Evolutionary conservation across 2,888 invertebrate species (phyloP).

Genomic region (Lycaena phlaeas): DNA sequence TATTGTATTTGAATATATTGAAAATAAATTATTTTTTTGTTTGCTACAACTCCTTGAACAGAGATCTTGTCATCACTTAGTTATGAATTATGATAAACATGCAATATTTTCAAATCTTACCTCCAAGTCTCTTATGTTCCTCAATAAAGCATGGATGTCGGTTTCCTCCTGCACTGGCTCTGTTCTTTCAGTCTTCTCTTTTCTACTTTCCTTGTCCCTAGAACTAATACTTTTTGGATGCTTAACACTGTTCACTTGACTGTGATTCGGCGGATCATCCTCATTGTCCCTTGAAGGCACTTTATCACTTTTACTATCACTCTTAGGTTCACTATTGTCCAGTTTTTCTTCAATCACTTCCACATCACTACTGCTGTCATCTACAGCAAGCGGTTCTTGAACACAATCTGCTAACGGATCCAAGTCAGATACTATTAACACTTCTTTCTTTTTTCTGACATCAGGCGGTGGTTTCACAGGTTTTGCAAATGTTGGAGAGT

Average conservation of each 20-base stretch:
- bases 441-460: conserved; percentile 54
- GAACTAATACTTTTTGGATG: conserved; percentile 28
- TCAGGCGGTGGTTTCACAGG: conserved; percentile 57
- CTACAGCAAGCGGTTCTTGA: conserved; percentile 44
- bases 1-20: too few species aligned
- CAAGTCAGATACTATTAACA: conserved; percentile 51
- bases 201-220: conserved; percentile 28
- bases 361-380: conserved; percentile 67
- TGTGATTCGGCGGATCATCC: conserved; percentile 25
- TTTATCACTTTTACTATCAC: conserved; percentile 41
- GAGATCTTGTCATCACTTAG: too few species aligned
- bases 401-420: conserved; percentile 46
- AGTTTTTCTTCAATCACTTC: conserved; percentile 51
- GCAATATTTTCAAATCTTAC: too few species aligned
- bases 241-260: conserved; percentile 25
- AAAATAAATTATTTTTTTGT: too few species aligned
- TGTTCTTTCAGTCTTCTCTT: conserved; percentile 25
- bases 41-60: too few species aligned
- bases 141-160: conserved; percentile 48
- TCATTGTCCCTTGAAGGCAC: conserved; percentile 58
- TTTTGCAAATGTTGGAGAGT: conserved; percentile 59
- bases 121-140: conserved; percentile 56
- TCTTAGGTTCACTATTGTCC: conserved; percentile 37
- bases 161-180: conserved; percentile 35
- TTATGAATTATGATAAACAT: too few species aligned